Evolutionary conservation across 2,888 invertebrate species (phyloP), one percentile per base, ranked within the genome.

Genomic region (Euplagia quadripunctaria): DNA sequence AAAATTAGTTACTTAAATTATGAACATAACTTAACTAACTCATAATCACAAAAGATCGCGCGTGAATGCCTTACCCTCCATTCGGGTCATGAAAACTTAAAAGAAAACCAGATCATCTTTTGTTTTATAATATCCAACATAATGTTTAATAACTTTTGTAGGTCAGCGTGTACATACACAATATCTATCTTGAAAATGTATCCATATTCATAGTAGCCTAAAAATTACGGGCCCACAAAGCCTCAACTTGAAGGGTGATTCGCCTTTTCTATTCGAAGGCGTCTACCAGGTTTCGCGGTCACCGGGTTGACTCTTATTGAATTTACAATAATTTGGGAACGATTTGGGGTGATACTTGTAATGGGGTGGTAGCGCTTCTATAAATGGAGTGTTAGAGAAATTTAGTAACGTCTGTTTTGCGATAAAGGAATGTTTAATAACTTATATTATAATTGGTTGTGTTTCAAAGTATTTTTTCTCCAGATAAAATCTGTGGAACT

Each of bases 201-300:
- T 43, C 20, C 20, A 64, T 64, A 46, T 46, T 63, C 14, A n/a
- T 64, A 68, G 20, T 69, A 46, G 64, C 31, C 52, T 61, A 70
- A 12, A 73, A 70, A 66, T 20, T n/a, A 68, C 68, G 51, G 55
- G 55, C 63, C 52, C 70, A 63, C 61, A 14, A 41, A 72, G 65
- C 61, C 65, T 51, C 61, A 75, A 80, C 79, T 68, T 74, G 75
- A 70, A 63, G 58, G 75, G 76, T 84, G 84, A 84, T 75, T 70
- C 74, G 83, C 78, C 64, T 73, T 78, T 85, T 85, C 83, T 85
- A 86, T 87, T 86, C 81, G 82, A 74, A 51, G 46, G 31, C 63
- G 75, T 43, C 66, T 81, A 80, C 71, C 61, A 76, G 81, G 81
- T 86, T 81, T 86, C 76, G 73, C 85, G 85, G 87, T 83, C 81